Evolutionary conservation across 2,888 invertebrate species (phyloP).

Genomic region (Drosophila parthenogenetica): DNA sequence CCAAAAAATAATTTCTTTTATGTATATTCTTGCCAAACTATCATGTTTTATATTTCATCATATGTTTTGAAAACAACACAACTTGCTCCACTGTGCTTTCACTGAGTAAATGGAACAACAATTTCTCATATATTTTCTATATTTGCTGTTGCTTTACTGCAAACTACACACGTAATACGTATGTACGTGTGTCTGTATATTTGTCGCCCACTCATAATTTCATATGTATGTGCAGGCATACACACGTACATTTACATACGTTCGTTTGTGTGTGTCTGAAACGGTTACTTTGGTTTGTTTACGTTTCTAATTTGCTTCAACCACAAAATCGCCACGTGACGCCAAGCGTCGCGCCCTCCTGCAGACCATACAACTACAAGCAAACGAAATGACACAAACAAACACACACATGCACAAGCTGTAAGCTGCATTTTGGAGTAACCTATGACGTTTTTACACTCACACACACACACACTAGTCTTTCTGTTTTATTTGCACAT

Average conservation of each 20-base stretch:
- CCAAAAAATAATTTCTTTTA: too few relatives aligned
- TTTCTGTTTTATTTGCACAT: slow-evolving; percentile 35
- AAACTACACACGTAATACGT: neutral
- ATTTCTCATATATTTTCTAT: slow-evolving; percentile 26
- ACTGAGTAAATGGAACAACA: slow-evolving; percentile 23
- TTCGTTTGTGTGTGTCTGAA: slow-evolving; percentile 16
- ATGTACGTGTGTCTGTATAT: neutral
- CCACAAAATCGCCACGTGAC: slow-evolving; percentile 64
- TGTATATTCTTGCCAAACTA: too few relatives aligned
- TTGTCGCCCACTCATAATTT: neutral
- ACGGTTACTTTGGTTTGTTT: slow-evolving; percentile 60
- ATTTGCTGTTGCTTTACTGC: slow-evolving; percentile 11
- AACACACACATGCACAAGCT: slow-evolving; percentile 2
- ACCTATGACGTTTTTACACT: slow-evolving; percentile 47
- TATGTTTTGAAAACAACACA: neutral
- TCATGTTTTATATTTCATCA: too few relatives aligned
- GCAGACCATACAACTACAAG: slow-evolving; percentile 8
- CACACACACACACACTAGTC: neutral
- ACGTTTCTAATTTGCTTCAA: slow-evolving; percentile 64
- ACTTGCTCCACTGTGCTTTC: slow-evolving; percentile 28
- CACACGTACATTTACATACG: neutral
- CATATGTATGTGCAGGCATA: neutral
- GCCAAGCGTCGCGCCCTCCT: slow-evolving; percentile 52
- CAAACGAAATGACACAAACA: slow-evolving; percentile 10
- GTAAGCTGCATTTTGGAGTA: slow-evolving; percentile 43